Base-by-base conservation (phyloP, 2,888 invertebrate species). In the Sericinus montela region DNA sequence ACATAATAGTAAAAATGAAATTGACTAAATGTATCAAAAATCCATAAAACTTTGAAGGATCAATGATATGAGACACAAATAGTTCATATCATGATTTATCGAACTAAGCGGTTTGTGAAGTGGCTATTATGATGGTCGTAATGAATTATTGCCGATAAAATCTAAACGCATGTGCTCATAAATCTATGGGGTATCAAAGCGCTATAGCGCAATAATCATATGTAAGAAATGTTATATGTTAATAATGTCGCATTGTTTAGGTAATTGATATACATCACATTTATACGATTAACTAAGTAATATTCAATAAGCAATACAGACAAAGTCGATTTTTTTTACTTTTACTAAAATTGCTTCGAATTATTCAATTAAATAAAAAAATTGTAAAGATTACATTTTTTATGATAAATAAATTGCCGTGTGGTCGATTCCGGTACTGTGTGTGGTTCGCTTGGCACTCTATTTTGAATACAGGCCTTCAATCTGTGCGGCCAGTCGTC, bases 101-200 rank as follows among this genome's bases (percentile, higher is more conserved):
- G 38, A 53, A 46, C 23, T 35, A 34, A 44, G 28, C 28, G 51
- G 40, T 50, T 46, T 57, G 53, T 53, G 56, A 59, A 63, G 65
- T 58, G 54, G 55, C 53, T 58, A 60, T 62, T 55, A 53, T 55
- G 54, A 63, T 55, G 54, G 55, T 55, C 60, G 60, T 62, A 56
- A 54, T 56, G 55, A 66, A 58, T 69, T 62, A 75, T 60, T 58
- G 62, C 62, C 69, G 58, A 70, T 75, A 74, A 72, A 75, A 72
- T 63, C 61, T 66, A 65, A 68, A 65, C 58, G 64, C 58, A 48
- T 42, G 42, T 48, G 25, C 38, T 51, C 54, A 57, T 45, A 43
- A 52, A 36, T 40, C 15, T 42, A 44, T 36, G 35, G 10, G 15
- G 44, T 9, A 30, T 9, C 28, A 23, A 40, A n/a, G 13, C 40